A percentile compares a stretch with the other conserved stretches of the same genome.
phyloP scores from a whole-genome alignment of 1,140 invertebrate species.

The Drosophila santomea region DNA sequence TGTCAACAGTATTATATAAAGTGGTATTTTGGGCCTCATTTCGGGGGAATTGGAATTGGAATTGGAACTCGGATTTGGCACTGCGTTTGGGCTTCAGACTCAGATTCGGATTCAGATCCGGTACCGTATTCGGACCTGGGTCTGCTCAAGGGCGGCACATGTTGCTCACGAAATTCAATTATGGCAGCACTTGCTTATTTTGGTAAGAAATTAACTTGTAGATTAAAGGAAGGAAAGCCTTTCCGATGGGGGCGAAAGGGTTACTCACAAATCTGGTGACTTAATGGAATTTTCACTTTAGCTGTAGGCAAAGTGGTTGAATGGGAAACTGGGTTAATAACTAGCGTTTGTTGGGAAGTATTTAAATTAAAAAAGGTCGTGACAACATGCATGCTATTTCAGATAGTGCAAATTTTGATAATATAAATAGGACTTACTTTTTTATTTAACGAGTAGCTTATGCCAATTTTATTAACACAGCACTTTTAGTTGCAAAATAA shows the following conservation, averaged over 20 bases:
- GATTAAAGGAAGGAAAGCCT: conserved; percentile 19
- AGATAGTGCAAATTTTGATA: no score
- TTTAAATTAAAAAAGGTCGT: neutral
- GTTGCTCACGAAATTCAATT: conserved; percentile 75
- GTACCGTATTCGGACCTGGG: conserved; percentile 10
- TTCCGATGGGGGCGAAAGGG: conserved; percentile 13
- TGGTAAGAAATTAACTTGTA: conserved; percentile 79
- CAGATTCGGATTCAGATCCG: conserved; percentile 3
- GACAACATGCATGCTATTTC: neutral
- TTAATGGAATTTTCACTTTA: conserved; percentile 45
- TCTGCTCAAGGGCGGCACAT: conserved; percentile 33
- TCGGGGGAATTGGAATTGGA: conserved; percentile 61
- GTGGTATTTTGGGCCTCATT: conserved; percentile 70
- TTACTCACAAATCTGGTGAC: conserved; percentile 34
- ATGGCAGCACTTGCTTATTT: conserved; percentile 75
- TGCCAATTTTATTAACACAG: no score
- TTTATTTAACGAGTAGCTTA: no score
- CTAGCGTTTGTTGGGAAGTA: conserved; percentile 4
- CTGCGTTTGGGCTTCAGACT: conserved; percentile 13
- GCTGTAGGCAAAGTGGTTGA: neutral
- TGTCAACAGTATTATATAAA: conserved; percentile 84
- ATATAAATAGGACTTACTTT: no score
- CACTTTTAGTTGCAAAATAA: no score
- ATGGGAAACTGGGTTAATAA: conserved; percentile 9
- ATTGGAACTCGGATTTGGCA: conserved; percentile 38